phyloP scores from a whole-genome alignment of 2,888 invertebrate genomes.

The Drosophila niveifrons region DNA sequence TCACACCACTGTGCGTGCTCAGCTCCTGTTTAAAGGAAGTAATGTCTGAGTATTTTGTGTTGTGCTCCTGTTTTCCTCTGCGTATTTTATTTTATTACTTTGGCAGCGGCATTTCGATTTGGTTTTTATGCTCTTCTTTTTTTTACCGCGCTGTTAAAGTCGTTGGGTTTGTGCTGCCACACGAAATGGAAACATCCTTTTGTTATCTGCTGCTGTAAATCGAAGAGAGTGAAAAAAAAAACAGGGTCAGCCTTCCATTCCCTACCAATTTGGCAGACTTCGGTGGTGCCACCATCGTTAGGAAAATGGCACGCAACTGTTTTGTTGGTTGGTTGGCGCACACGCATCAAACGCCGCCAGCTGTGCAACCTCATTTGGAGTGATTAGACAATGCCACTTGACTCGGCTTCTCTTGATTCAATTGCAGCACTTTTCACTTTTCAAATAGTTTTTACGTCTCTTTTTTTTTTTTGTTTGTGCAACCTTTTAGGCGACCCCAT shows the following conservation, averaged over 20 bases:
- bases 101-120: conserved; percentile 38
- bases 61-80: not conserved
- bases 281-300: not conserved
- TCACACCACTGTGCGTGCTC: conserved; percentile 25
- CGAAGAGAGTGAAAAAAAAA: conserved; percentile 15
- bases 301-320: conserved; percentile 54
- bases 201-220: conserved; percentile 62
- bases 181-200: conserved; percentile 58
- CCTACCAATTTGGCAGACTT: too few relatives aligned
- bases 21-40: conserved; percentile 12
- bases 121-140: not conserved
- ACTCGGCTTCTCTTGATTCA: conserved; percentile 5
- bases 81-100: conserved; percentile 33
- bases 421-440: conserved; percentile 36
- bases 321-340: conserved; percentile 1
- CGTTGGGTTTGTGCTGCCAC: not conserved
- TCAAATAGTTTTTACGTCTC: too few relatives aligned
- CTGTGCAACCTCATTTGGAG: conserved; percentile 55
- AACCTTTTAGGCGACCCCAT: too few relatives aligned
- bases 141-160: conserved; percentile 1
- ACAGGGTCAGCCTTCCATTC: not conserved
- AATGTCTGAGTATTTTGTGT: not conserved
- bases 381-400: conserved; percentile 35
- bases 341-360: conserved; percentile 73
- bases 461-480: too few relatives aligned